Percentiles rank a stretch among this genome's conserved stretches.
phyloP scores from a whole-genome alignment of 2,797 vertebrate species.

The Sparidentex hasta region DNA sequence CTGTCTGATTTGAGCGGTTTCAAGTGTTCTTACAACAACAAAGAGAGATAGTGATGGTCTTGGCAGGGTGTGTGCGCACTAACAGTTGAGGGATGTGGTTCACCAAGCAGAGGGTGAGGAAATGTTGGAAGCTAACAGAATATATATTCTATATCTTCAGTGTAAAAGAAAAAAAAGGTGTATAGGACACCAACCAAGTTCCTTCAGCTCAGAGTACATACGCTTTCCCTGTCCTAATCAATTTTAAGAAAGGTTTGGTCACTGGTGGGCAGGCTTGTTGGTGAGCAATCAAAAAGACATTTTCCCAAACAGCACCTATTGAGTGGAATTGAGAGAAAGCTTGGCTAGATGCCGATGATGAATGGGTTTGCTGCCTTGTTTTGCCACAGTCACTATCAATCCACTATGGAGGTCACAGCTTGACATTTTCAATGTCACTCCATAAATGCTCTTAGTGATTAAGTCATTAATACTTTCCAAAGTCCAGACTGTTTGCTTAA shows the following conservation, averaged over 20 bases:
- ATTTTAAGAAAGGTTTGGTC: not conserved
- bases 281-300: not conserved
- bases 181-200: not conserved
- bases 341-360: not conserved
- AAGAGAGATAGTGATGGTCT: constrained; percentile 29
- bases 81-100: constrained; percentile 40
- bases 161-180: not conserved
- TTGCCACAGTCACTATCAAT: not conserved
- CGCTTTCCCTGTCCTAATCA: not conserved
- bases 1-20: constrained; percentile 66
- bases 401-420: not conserved
- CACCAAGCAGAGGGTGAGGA: constrained; percentile 12
- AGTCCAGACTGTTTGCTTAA: not conserved
- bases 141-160: constrained; percentile 17
- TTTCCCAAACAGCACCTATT: not conserved
- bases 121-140: constrained; percentile 14
- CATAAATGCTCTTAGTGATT: not conserved
- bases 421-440: not conserved
- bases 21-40: constrained; percentile 56
- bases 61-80: constrained; percentile 25
- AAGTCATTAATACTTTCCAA: not conserved
- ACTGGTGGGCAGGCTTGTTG: not conserved
- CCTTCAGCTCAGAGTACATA: not conserved
- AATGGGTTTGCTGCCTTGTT: not conserved
- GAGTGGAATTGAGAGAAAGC: not conserved